These are phyloP conservation scores for Disparrhopalites patrizii DNA, from an alignment of 2,888 invertebrate genomes.

Conservation along the genomic window DNA sequence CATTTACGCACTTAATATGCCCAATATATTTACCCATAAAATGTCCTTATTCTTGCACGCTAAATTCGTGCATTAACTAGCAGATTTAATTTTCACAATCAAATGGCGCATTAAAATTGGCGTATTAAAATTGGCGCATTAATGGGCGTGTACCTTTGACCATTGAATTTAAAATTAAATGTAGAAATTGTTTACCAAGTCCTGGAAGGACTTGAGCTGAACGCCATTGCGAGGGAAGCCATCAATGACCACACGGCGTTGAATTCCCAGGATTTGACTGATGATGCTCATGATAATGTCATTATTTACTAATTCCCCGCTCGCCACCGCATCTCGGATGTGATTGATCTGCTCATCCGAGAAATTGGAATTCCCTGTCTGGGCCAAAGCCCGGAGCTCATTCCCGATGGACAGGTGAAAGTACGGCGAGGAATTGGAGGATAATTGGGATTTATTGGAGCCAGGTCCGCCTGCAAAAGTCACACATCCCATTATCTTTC, in stretches of 20 bases:
- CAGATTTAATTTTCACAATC: too few species aligned
- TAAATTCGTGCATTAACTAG: too few species aligned
- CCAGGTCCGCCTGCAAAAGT: conserved; percentile 71
- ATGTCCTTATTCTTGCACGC: too few species aligned
- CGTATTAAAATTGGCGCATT: background rate
- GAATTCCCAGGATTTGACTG: conserved; percentile 62
- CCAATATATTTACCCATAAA: too few species aligned
- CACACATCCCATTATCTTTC: too few species aligned
- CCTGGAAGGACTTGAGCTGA: conserved; percentile 84
- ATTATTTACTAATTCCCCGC: conserved; percentile 72
- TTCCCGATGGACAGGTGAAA: conserved; percentile 69
- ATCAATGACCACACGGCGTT: conserved; percentile 67
- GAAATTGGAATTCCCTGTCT: conserved; percentile 63
- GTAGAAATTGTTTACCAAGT: conserved; percentile 73
- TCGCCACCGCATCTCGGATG: conserved; percentile 65
- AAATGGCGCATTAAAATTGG: too few species aligned
- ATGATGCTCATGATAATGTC: conserved; percentile 44
- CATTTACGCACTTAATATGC: too few species aligned
- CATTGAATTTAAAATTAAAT: background rate
- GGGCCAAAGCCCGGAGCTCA: conserved; percentile 69
- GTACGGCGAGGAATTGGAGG: conserved; percentile 55
- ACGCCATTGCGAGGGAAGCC: conserved; percentile 89
- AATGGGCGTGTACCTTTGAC: background rate
- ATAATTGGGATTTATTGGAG: conserved; percentile 79
- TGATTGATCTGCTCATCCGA: conserved; percentile 51